Conservation (phyloP, 2,888 invertebrate genomes). For the Imbricaverruca yamaguchii region DNA sequence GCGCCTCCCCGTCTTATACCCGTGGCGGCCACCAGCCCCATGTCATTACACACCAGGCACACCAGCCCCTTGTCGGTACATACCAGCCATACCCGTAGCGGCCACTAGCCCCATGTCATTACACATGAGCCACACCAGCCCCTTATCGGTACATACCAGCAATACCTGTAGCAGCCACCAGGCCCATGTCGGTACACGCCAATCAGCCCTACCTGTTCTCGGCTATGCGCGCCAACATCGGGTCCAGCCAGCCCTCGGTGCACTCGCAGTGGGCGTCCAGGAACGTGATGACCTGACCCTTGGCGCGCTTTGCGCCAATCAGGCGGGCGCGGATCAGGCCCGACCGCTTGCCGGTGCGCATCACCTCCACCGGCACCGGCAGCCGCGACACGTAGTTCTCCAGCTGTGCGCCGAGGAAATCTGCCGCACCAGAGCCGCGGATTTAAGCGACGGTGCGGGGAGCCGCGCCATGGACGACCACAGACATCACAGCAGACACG, state of each 20-base stretch:
- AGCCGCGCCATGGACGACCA: neutral
- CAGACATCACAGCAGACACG: neutral
- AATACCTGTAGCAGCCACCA: too few species aligned
- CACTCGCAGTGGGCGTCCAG: slow-evolving; percentile 98
- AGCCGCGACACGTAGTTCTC: slow-evolving; percentile 81
- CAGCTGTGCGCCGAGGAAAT: slow-evolving; percentile 76
- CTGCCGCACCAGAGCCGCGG: slow-evolving; percentile 45
- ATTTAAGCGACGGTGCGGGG: neutral
- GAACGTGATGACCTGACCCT: slow-evolving; percentile 89
- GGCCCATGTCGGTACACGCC: neutral
- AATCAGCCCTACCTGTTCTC: slow-evolving; percentile 57
- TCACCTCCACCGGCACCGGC: slow-evolving; percentile 76
- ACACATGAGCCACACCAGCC: too few species aligned
- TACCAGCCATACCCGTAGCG: too few species aligned
- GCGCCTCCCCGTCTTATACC: too few species aligned
- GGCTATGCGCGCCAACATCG: slow-evolving; percentile 81
- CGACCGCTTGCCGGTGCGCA: slow-evolving; percentile 84
- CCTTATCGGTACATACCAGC: too few species aligned
- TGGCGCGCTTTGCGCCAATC: slow-evolving; percentile 84
- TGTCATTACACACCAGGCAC: too few species aligned
- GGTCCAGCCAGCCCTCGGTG: slow-evolving; percentile 97
- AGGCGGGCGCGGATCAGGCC: slow-evolving; percentile 93
- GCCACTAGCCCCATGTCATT: too few species aligned
- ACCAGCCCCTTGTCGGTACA: too few species aligned
- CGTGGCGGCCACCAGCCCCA: too few species aligned